Evolutionary conservation across 2,797 vertebrate genomes (phyloP), one percentile per base, ranked within the genome.

Genomic region (Adrianichthys oophorus): DNA sequence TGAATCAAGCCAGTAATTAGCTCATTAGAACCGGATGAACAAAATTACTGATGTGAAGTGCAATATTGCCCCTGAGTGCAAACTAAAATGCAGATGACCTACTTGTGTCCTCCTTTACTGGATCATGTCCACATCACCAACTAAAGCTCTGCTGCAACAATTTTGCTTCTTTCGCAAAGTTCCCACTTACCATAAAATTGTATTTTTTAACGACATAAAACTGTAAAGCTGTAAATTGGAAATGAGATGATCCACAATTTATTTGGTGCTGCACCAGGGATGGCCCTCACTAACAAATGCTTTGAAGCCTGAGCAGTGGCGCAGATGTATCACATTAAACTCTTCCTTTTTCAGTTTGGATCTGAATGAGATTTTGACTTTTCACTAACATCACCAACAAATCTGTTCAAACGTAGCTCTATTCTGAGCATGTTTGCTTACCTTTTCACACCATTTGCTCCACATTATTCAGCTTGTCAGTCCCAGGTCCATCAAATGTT

Each of bases 11-110:
- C 52, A 57, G 61, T 70, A 77, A 80, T 80, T 69, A 74, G 29
- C 69, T 82, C 69, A 82, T 84, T 74, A 74, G 60, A 73, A 56
- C 46, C 56, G 58, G 49, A 80, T 79, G 57, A 79, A 55, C 59
- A 69, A 77, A 84, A 76, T 52, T 52, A 68, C 60, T 79, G 72
- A 69, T 56, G 76, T 68, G 66, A 78, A 64, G 66, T 59, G 68
- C 56, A 70, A 60, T 32, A 23, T 48, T 55, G 55, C 65, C 67
- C 74, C 60, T 24, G 44, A 74, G 66, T 17, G 7, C 49, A 81
- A 69, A 64, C 67, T 42, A 56, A 4, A 50, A 63, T 41, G 54
- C 50, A 75, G 65, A 69, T 68, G 69, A 77, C 65, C 73, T 70
- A 68, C 64, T 82, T 72, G 56, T 65, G 61, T 72, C 66, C 69